Evolutionary conservation across 2,113 vertebrate genomes (phyloP).

Genomic region (Lagopus leucura): DNA sequence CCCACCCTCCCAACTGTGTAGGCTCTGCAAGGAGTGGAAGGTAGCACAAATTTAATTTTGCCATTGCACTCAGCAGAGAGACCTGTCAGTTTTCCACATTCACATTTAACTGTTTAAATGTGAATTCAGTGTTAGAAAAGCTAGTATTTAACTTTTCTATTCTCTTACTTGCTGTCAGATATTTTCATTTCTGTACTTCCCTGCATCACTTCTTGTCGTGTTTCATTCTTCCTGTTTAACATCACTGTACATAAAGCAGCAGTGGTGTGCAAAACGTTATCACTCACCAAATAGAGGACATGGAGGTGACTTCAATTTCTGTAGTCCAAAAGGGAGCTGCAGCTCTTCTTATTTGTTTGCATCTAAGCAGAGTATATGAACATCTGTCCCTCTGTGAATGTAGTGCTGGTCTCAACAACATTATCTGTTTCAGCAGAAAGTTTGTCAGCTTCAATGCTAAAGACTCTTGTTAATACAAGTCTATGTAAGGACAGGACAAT

Average conservation of each 20-base stretch:
- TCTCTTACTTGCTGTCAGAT: neutral
- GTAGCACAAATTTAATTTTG: neutral
- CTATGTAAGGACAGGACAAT: neutral
- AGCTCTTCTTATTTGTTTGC: neutral
- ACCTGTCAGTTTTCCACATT: neutral
- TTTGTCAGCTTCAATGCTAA: neutral
- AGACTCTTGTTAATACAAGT: neutral
- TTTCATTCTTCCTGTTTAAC: neutral
- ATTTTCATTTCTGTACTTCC: neutral
- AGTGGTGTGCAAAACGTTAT: neutral
- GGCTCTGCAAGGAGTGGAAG: neutral
- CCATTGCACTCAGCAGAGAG: neutral
- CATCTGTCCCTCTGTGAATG: neutral
- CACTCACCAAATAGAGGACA: neutral
- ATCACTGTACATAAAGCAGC: neutral
- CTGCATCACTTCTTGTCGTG: neutral
- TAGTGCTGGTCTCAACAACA: accelerated
- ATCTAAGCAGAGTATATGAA: neutral
- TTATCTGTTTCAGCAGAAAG: neutral
- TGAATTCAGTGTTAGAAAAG: too few species aligned
- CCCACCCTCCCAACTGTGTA: accelerated
- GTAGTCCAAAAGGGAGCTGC: neutral
- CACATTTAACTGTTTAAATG: neutral
- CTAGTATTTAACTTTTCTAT: neutral
- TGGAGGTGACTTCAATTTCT: neutral